Percentiles rank a stretch among this genome's conserved stretches.
phyloP scores from a whole-genome alignment of 2,797 vertebrate species.

The Chloroceryle amazona region DNA sequence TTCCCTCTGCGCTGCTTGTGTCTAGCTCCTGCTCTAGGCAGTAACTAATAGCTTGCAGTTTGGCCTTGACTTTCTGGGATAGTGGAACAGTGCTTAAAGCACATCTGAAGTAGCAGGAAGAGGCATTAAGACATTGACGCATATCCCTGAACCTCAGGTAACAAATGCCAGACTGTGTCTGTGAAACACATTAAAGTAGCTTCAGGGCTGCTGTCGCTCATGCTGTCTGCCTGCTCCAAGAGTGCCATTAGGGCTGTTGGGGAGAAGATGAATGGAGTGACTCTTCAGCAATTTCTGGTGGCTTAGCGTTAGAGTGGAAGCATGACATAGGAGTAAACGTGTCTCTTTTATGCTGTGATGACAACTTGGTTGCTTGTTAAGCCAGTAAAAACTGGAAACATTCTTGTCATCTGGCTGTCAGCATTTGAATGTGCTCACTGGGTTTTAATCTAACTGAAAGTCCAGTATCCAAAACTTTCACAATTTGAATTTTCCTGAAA shows the following conservation, averaged over 20 bases:
- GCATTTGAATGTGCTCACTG: neutral
- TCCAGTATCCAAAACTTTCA: neutral
- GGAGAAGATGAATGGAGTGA: neutral
- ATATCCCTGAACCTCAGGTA: slow-evolving; percentile 14
- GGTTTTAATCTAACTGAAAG: neutral
- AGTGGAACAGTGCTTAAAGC: slow-evolving; percentile 1
- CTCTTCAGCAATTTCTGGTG: slow-evolving; percentile 11
- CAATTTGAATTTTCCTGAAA: neutral
- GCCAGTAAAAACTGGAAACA: neutral
- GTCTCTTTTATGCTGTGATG: neutral
- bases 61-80: slow-evolving; percentile 13
- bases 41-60: slow-evolving; percentile 10
- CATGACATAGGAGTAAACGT: neutral
- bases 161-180: slow-evolving; percentile 3
- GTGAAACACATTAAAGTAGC: neutral
- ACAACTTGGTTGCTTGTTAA: neutral
- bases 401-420: neutral
- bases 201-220: slow-evolving; percentile 23
- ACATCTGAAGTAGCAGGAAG: neutral
- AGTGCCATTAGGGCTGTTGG: neutral
- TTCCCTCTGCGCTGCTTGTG: neutral
- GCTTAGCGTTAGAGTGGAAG: neutral
- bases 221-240: neutral
- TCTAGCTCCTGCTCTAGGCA: neutral
- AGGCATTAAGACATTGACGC: neutral